phyloP scores from a whole-genome alignment of 2,113 vertebrate species.

The Hippocampus mohnikei region DNA sequence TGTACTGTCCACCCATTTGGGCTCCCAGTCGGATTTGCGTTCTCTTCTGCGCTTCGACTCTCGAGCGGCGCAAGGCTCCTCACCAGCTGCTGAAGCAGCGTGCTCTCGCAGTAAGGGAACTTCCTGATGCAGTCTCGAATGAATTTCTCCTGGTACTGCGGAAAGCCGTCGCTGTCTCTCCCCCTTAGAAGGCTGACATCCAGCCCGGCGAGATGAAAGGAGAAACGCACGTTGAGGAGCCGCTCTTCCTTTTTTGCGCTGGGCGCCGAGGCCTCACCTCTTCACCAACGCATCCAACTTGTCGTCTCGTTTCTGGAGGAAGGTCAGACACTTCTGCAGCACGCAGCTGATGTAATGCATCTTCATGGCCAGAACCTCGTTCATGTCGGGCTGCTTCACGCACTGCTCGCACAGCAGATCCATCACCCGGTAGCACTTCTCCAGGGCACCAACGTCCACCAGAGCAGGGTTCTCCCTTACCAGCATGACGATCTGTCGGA shows the following conservation, averaged over 20 bases:
- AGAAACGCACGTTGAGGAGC: not conserved
- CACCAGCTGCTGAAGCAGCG: slow-evolving; percentile 90
- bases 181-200: slow-evolving; percentile 83
- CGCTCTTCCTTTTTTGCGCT: too few species aligned
- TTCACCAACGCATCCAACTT: slow-evolving; percentile 82
- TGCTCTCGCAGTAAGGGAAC: slow-evolving; percentile 90
- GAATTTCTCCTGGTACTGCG: slow-evolving; percentile 87
- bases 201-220: not conserved
- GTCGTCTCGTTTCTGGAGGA: slow-evolving; percentile 81
- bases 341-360: slow-evolving; percentile 93
- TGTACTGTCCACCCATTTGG: too few species aligned
- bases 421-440: slow-evolving; percentile 85
- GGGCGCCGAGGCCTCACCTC: slow-evolving; percentile 64
- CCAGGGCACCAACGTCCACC: slow-evolving; percentile 77
- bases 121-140: slow-evolving; percentile 88
- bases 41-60: slow-evolving; percentile 77
- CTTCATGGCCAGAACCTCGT: slow-evolving; percentile 92
- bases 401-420: slow-evolving; percentile 91
- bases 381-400: slow-evolving; percentile 92
- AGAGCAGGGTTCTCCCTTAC: slow-evolving; percentile 86
- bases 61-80: slow-evolving; percentile 89
- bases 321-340: slow-evolving; percentile 79
- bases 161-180: slow-evolving; percentile 85
- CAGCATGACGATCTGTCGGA: slow-evolving; percentile 79
- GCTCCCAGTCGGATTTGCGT: not conserved